These are phyloP conservation scores for Ips nitidus DNA, from an alignment of 1,140 invertebrate species.

Conservation along the genomic window DNA sequence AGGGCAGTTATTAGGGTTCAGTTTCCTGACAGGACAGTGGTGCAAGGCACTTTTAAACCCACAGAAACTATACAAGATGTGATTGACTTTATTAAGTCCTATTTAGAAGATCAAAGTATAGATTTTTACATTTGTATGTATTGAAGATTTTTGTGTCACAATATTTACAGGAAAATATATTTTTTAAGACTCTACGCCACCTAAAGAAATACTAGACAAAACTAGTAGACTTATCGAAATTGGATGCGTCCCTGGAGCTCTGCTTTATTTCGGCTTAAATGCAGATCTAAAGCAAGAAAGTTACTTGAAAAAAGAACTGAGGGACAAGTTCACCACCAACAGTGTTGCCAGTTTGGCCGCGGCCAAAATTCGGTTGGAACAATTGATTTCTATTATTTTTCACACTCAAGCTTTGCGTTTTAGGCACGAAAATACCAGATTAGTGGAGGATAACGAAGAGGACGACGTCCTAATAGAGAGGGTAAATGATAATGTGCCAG, in stretches of 20 bases:
- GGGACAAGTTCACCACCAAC: constrained; percentile 54
- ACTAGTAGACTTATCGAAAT: constrained; percentile 64
- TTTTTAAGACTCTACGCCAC: constrained; percentile 70
- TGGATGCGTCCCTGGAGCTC: constrained; percentile 72
- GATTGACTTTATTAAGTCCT: constrained; percentile 68
- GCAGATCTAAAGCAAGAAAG: constrained; percentile 39
- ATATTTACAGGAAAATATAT: background rate
- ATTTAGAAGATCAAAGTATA: constrained; percentile 61
- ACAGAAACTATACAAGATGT: constrained; percentile 67
- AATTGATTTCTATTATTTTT: background rate
- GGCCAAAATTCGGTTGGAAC: constrained; percentile 51
- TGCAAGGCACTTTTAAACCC: constrained; percentile 78
- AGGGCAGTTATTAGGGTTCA: constrained; percentile 74
- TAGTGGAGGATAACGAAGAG: constrained; percentile 21
- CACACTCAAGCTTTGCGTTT: constrained; percentile 9
- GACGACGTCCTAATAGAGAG: constrained; percentile 30
- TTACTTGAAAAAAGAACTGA: constrained; percentile 53
- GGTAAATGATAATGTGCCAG: constrained; percentile 19
- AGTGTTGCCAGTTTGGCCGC: constrained; percentile 52
- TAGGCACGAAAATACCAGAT: constrained; percentile 42
- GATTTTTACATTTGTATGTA: constrained; percentile 76
- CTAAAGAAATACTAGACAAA: constrained; percentile 64
- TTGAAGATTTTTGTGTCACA: constrained; percentile 1
- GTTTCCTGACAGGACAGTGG: constrained; percentile 77
- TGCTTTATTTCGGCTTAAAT: constrained; percentile 67